Conservation (phyloP, 1,140 invertebrate genomes). For the Bradysia coprophila region DNA sequence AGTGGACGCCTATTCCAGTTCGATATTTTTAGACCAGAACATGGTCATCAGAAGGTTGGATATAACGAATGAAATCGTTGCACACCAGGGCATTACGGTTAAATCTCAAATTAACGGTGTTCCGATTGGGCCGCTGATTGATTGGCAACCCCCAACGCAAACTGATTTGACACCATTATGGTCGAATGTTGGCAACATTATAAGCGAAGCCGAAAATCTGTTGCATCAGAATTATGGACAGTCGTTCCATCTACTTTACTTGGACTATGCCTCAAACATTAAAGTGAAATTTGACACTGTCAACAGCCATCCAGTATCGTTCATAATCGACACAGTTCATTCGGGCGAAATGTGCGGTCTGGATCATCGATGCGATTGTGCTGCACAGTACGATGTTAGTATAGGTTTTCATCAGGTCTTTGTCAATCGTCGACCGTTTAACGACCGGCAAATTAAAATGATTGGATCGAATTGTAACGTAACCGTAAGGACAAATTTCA, state of each 20-base stretch:
- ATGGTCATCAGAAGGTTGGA: neutral
- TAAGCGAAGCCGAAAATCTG: neutral
- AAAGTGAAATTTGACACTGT: neutral
- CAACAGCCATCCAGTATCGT: neutral
- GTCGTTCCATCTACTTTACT: neutral
- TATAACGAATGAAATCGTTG: neutral
- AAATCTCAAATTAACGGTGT: neutral
- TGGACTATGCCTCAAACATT: neutral
- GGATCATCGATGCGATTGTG: neutral
- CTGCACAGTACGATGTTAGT: neutral
- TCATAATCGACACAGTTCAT: neutral
- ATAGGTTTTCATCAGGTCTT: neutral
- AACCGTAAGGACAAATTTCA: neutral
- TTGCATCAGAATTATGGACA: neutral
- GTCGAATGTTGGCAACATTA: neutral
- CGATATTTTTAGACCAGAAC: neutral
- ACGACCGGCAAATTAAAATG: neutral
- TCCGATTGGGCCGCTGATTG: neutral
- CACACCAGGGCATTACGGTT: neutral
- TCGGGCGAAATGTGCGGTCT: neutral
- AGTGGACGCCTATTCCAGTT: neutral
- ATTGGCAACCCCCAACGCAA: neutral
- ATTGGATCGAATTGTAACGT: neutral
- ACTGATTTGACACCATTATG: neutral
- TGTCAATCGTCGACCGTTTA: neutral